Evolutionary conservation across 2,888 invertebrate genomes (phyloP), one percentile per base, ranked within the genome.

Genomic region (Mellilla xanthometata): DNA sequence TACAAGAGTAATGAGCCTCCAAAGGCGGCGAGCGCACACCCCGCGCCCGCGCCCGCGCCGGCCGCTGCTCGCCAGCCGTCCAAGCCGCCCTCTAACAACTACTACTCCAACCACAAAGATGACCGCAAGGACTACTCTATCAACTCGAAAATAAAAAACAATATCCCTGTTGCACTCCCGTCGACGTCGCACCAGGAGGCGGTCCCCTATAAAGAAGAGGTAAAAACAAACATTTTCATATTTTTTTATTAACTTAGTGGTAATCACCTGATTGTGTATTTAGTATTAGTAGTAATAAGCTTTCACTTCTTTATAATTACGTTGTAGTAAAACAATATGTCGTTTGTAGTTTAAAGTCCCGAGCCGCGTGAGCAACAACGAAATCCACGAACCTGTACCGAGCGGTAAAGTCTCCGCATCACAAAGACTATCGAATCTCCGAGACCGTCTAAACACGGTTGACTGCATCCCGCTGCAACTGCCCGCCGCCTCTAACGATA

Each of bases 401-500:
- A 63, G 69, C 63, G 64, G 70, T 36, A 84, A 90, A 68, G 72
- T 81, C 19, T 84, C 88, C n/a, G 88, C 88, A 12, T 86, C 88
- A 15, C 87, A 88, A 53, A 73, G 89, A 50, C 71, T 89, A 31
- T 81, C 80, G 1, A 87, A 83, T 56, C 58, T 89, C 44, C 67
- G 87, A 52, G 87, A 88, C 52, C 76, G 81, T 10, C 66, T 89
- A 3, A 87, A 70, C 49, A 82, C 85, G 6, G 85, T 85, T 10
- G 87, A 89, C 57, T 66, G 82, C 12, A 88, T 89, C 59, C 88
- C 89, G 2, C 61, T 89, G 51, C 83, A 83, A 49, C 62, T 88
- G 10, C 89, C 88, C 13, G 82, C 80, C 11, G 64, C 73, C 29
- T 78, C 67, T 56, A 80, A 77, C 35, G 83, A 82, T 54, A 36